A percentile compares a stretch with the other conserved stretches of the same genome.
phyloP scores from a whole-genome alignment of 2,888 invertebrate species.

The Petrolisthes cinctipes region DNA sequence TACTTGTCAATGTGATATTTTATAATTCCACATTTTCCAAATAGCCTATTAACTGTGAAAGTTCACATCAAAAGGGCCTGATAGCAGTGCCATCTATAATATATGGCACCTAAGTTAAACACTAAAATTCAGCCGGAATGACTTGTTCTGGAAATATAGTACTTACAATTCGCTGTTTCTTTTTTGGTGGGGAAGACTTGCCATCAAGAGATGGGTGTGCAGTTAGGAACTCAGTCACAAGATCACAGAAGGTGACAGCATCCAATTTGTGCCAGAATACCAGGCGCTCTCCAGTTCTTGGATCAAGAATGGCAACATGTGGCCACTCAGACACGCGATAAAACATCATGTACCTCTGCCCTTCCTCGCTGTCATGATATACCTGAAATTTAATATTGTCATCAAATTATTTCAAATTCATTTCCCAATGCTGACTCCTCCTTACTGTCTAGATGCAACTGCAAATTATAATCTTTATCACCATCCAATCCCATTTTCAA shows the following conservation, averaged over 20 bases:
- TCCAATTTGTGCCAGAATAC: conserved; percentile 71
- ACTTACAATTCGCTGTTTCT: conserved; percentile 37
- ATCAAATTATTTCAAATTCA: neutral
- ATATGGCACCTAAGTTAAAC: too few relatives aligned
- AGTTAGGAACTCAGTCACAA: conserved; percentile 70
- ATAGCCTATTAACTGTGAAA: too few relatives aligned
- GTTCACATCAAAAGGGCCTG: too few relatives aligned
- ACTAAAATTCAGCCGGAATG: too few relatives aligned
- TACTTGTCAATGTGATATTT: too few relatives aligned
- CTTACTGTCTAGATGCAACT: too few relatives aligned
- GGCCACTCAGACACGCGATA: conserved; percentile 77
- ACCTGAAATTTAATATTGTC: conserved; percentile 77
- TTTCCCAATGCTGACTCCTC: too few relatives aligned
- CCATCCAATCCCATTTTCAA: too few relatives aligned
- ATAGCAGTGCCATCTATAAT: too few relatives aligned
- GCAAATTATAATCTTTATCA: too few relatives aligned
- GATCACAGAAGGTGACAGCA: conserved; percentile 70
- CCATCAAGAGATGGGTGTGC: conserved; percentile 68
- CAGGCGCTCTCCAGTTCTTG: conserved; percentile 77
- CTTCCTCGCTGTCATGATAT: conserved; percentile 75
- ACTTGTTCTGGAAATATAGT: neutral
- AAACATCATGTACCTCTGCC: conserved; percentile 77
- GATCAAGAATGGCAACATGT: conserved; percentile 78
- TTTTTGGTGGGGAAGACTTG: conserved; percentile 62
- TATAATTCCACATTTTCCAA: too few relatives aligned